These are phyloP conservation scores for Gymnarchus niloticus DNA, from an alignment of 2,113 vertebrate species.

Conservation along the genomic window DNA sequence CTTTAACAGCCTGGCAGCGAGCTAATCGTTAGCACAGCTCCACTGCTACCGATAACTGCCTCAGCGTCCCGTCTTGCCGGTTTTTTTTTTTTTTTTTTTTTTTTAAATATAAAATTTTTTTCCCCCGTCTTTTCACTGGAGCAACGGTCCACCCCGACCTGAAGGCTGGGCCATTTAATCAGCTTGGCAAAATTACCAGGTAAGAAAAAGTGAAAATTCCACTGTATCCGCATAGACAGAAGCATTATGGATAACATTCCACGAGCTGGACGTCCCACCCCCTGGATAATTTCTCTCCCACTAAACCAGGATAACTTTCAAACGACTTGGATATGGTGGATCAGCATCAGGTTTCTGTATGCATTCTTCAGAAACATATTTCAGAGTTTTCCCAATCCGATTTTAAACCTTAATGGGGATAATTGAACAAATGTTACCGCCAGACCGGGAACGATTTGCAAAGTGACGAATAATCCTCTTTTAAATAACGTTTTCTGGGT, in stretches of 20 bases:
- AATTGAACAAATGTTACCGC: neutral
- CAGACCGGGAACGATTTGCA: neutral
- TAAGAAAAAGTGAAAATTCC: neutral
- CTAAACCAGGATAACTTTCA: neutral
- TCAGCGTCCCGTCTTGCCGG: neutral
- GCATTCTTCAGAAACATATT: neutral
- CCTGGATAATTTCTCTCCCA: neutral
- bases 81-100: neutral
- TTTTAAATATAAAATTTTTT: neutral
- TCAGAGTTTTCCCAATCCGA: neutral
- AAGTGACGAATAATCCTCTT: neutral
- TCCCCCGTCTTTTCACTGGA: neutral
- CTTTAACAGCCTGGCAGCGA: neutral
- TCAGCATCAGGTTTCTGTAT: neutral
- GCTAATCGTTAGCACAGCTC: neutral
- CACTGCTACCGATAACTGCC: too few relatives aligned
- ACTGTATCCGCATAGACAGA: neutral
- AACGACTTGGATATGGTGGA: neutral
- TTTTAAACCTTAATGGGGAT: constrained; percentile 1
- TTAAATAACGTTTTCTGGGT: neutral
- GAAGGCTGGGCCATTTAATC: constrained; percentile 27
- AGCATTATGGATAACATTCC: neutral
- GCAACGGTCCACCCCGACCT: neutral
- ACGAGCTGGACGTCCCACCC: neutral
- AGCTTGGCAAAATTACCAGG: constrained; percentile 9